Evolutionary conservation across 2,113 vertebrate species (phyloP).

Genomic region (Neotoma lepida): DNA sequence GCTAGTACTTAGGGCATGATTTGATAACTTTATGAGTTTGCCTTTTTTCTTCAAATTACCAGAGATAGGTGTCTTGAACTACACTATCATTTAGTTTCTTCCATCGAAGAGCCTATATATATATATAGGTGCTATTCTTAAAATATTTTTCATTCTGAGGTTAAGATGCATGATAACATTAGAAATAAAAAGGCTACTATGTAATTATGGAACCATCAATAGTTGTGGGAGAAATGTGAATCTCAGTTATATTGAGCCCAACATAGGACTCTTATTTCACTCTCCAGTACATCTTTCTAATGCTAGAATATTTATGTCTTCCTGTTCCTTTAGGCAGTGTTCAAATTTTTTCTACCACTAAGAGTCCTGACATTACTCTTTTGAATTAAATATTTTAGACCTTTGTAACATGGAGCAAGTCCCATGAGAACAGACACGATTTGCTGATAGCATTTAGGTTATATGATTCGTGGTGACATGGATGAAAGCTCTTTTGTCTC

Average conservation of each 20-base stretch:
- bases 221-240: not conserved
- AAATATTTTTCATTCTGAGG: slow-evolving; percentile 34
- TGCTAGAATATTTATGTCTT: slow-evolving; percentile 51
- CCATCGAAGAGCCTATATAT: not conserved
- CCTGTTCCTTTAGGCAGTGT: slow-evolving; percentile 31
- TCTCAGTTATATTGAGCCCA: slow-evolving; percentile 31
- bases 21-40: slow-evolving; percentile 3
- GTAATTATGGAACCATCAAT: slow-evolving; percentile 34
- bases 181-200: slow-evolving; percentile 27
- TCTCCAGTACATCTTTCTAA: slow-evolving; percentile 17
- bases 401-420: slow-evolving; percentile 46
- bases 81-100: not conserved
- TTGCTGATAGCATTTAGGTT: slow-evolving; percentile 53
- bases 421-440: slow-evolving; percentile 25
- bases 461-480: slow-evolving; percentile 6
- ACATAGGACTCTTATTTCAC: not conserved
- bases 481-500: slow-evolving; percentile 44
- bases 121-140: not conserved
- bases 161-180: slow-evolving; percentile 1
- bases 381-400: slow-evolving; percentile 64
- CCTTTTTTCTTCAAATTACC: slow-evolving; percentile 17
- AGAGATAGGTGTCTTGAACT: not conserved
- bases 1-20: not conserved
- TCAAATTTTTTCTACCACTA: slow-evolving; percentile 54
- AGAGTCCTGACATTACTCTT: slow-evolving; percentile 18